Evolutionary conservation across 2,113 vertebrate species (phyloP).

Genomic region (Forbesichthys agassizii): DNA sequence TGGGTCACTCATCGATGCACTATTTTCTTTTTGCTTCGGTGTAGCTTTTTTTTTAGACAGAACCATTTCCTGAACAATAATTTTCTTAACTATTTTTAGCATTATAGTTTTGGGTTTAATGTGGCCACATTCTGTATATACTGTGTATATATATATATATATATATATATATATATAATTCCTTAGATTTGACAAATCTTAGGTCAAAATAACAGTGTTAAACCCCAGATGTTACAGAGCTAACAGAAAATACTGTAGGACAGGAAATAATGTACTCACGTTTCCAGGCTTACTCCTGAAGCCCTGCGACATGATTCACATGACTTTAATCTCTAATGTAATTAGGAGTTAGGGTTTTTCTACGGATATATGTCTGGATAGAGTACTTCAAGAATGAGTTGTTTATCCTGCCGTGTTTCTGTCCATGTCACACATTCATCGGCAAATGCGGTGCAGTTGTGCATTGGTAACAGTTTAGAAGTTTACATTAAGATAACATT

Average conservation of each 20-base stretch:
- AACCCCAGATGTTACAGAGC: background rate
- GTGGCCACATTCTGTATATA: background rate
- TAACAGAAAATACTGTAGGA: constrained; percentile 17
- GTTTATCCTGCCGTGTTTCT: too few relatives aligned
- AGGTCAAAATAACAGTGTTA: constrained; percentile 9
- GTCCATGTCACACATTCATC: too few relatives aligned
- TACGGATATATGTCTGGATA: constrained; percentile 26
- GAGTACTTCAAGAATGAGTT: constrained; percentile 37
- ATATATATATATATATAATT: background rate
- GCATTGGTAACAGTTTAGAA: background rate
- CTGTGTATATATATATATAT: constrained; percentile 2
- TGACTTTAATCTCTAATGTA: constrained; percentile 58
- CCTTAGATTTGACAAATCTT: background rate
- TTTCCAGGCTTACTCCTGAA: constrained; percentile 39
- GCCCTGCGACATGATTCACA: constrained; percentile 46
- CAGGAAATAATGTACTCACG: constrained; percentile 41
- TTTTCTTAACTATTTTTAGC: background rate
- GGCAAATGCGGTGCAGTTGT: background rate
- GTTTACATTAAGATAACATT: background rate
- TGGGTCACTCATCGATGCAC: constrained; percentile 55
- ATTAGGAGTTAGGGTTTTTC: constrained; percentile 54
- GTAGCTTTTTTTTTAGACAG: constrained; percentile 31
- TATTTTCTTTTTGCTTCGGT: constrained; percentile 38
- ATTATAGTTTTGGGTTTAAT: background rate
- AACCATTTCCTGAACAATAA: background rate